Base-by-base conservation (phyloP, 2,113 vertebrate species). In the Lethenteron reissneri region DNA sequence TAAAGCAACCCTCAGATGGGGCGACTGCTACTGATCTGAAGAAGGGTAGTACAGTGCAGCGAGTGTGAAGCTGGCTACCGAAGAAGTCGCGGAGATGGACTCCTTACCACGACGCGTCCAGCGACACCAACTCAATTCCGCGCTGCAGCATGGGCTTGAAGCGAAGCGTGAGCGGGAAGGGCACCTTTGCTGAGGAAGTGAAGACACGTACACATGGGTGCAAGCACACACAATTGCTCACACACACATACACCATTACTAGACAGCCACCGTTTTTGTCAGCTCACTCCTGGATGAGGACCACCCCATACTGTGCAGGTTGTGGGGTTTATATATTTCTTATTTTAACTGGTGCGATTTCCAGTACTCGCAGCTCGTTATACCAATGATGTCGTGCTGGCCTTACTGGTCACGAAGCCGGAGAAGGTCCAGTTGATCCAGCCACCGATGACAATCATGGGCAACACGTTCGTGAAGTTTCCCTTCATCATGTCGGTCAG, bases 351-450 rank as follows among this genome's bases (percentile, higher is more conserved):
- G 41, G 41, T 41, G 41, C 41, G 41, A 41, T 41, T 41, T 41
- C 5, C 41, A 41, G 41, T 41, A 41, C 41, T 41, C 41, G 6
- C 41, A 41, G 41, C 41, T 41, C 41, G 41, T 41, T 41, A 41
- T 41, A 41, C 41, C 41, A 41, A 41, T 41, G 5, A 41, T 41
- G 41, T 41, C 58, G 14, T 21, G 41, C 19, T 56, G 57, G 11
- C 78, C 85, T 82, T 74, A 87, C 85, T 87, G 9, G 83, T 87
- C 73, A 88, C 79, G 58, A 88, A 88, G 25, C 86, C 86, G 68
- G 86, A 88, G 78, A 88, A 88, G 0, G 83, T 84, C 86, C 85
- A 88, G 76, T 88, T 88, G 74, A 88, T 88, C 86, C 86, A 88
- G 68, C 86, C 86, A 21, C 86, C 86, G 3, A 88, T 85, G 74